phyloP scores from a whole-genome alignment of 2,113 vertebrate genomes.

The Manacus vitellinus region DNA sequence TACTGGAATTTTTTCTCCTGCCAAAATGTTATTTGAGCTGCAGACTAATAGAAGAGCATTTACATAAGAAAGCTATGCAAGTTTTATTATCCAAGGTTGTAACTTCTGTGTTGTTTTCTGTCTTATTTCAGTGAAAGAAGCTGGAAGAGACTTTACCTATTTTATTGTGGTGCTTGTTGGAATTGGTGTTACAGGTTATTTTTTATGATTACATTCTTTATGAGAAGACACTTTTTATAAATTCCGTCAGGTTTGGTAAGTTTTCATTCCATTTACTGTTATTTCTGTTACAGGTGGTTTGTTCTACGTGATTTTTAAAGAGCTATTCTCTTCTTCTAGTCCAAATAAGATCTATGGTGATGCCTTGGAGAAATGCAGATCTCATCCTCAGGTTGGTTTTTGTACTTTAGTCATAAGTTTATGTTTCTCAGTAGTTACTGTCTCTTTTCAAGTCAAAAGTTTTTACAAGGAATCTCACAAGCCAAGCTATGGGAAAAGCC shows the following conservation, averaged over 20 bases:
- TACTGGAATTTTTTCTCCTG: neutral
- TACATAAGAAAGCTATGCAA: neutral
- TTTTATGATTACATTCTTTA: neutral
- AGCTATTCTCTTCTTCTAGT: constrained; percentile 92
- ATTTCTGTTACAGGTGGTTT: constrained; percentile 84
- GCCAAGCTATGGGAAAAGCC: rapidly evolving
- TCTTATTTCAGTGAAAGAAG: constrained; percentile 85
- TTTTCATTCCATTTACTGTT: neutral
- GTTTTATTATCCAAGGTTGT: neutral
- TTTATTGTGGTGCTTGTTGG: constrained; percentile 89
- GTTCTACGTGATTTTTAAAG: constrained; percentile 91
- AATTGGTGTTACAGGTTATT: constrained; percentile 88
- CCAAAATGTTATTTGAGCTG: neutral
- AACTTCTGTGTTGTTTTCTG: constrained; percentile 14
- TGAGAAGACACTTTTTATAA: neutral
- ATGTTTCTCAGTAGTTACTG: neutral
- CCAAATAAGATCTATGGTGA: constrained; percentile 91
- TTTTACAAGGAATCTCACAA: rapidly evolving
- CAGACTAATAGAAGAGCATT: neutral
- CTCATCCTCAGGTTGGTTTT: constrained; percentile 87
- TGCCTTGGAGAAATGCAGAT: constrained; percentile 88
- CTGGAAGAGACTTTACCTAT: constrained; percentile 91
- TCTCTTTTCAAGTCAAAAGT: neutral
- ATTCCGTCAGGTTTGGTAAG: neutral
- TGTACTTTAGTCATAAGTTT: neutral